Percentiles rank a stretch among this genome's conserved stretches.
phyloP scores from a whole-genome alignment of 2,888 invertebrate genomes.

The Diarsia brunnea region DNA sequence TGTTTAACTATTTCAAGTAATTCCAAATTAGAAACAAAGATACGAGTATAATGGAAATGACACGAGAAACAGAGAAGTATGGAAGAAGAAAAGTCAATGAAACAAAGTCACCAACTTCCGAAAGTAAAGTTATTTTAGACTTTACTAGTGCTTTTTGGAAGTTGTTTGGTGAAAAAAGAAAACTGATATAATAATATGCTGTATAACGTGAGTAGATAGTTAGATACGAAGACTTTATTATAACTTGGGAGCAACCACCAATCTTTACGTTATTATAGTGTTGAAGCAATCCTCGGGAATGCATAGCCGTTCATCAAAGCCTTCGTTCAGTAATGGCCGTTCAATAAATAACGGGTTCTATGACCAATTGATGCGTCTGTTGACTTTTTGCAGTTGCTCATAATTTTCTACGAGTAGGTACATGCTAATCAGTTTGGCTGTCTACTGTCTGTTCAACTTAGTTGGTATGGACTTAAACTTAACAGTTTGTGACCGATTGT shows the following conservation, averaged over 20 bases:
- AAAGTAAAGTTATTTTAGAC: no score
- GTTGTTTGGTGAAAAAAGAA: no score
- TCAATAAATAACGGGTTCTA: conserved; percentile 21
- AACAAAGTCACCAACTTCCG: no score
- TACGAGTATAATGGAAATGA: no score
- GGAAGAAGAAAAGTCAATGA: no score
- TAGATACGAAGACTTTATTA: no score
- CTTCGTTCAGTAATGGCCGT: conserved; percentile 18
- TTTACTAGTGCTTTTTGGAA: no score
- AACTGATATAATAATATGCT: no score
- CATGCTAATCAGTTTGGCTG: conserved; percentile 1
- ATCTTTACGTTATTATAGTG: conserved; percentile 9
- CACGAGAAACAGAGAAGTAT: no score
- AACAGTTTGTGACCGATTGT: conserved; percentile 24
- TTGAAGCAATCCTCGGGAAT: conserved; percentile 32
- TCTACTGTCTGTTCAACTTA: conserved; percentile 2
- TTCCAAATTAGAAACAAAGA: not conserved
- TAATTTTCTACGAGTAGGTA: no score
- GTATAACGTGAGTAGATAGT: no score
- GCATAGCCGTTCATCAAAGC: conserved; percentile 16
- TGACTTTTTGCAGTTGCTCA: not conserved
- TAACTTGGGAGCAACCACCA: not conserved
- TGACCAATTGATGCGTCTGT: conserved; percentile 2
- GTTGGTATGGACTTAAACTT: no score
- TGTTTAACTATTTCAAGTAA: not conserved